Conservation (phyloP, 2,113 vertebrate genomes). For the Micronisus gabar region DNA sequence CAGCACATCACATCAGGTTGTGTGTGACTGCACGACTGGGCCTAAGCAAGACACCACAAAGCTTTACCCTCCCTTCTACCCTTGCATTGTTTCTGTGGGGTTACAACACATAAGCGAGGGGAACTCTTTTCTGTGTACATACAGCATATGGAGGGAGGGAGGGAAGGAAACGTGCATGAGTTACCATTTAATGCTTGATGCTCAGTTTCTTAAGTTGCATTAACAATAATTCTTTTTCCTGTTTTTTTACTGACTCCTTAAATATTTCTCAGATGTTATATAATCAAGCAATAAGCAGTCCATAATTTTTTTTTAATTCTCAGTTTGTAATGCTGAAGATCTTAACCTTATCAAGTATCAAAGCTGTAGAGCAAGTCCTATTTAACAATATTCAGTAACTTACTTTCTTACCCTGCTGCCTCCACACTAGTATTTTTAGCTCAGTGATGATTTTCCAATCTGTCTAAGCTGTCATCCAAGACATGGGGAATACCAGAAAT, state of each 20-base stretch:
- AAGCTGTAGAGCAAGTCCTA: neutral
- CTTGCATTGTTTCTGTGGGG: neutral
- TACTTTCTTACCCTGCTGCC: conserved; percentile 3
- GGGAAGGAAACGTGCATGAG: rapidly evolving
- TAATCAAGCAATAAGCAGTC: neutral
- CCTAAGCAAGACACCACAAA: neutral
- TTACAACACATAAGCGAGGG: neutral
- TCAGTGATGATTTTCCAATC: conserved; percentile 18
- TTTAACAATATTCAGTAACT: neutral
- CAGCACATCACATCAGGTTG: neutral
- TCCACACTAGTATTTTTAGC: conserved; percentile 48
- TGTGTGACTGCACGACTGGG: neutral
- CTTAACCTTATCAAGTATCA: neutral
- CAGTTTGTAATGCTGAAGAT: neutral
- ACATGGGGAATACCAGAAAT: conserved; percentile 29
- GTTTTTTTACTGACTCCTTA: neutral
- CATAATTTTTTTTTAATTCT: neutral
- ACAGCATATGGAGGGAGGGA: neutral
- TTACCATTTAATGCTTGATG: neutral
- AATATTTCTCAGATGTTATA: neutral
- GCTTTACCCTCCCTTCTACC: neutral
- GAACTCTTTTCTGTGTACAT: neutral
- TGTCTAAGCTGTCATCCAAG: conserved; percentile 22
- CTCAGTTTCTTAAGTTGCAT: neutral
- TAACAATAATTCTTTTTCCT: neutral